Base-by-base conservation (phyloP, 2,797 vertebrate genomes). In the Phaenicophaeus curvirostris region DNA sequence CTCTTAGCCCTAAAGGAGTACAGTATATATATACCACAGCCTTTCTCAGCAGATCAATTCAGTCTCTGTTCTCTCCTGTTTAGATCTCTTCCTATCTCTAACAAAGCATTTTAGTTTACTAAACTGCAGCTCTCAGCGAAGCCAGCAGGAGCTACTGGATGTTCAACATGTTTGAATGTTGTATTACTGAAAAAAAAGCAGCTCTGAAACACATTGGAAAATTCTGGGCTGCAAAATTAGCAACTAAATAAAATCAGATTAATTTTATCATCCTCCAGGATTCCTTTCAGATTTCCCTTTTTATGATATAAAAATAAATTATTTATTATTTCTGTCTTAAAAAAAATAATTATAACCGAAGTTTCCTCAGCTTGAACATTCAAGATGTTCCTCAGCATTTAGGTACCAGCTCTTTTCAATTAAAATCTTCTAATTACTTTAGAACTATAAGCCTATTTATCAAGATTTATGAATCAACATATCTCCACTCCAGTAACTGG, bases 381-480 rank as follows among this genome's bases (percentile, higher is more conserved):
- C 81, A 82, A 72, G 18, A 85, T 46, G 42, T 44, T 87, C 82
- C 51, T 82, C 80, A 82, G 14, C 68, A 35, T 35, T 69, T 89
- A 72, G 80, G 51, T 65, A 88, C 51, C 77, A 69, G 17, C 30
- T 90, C 48, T 78, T 94, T 92, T 90, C 72, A 84, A 66, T 44
- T 53, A 74, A 46, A 44, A 61, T 59, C 63, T 91, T 89, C 69
- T 87, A 73, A 95, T 84, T 82, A 69, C 54, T 53, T 23, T 21
- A 59, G 41, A 93, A 27, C 54, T 75, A 79, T 37, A 39, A 76
- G 75, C 58, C 89, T 57, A 59, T 71, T 74, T 79, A 59, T 93
- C 54, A 96, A 87, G 82, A 96, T 94, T 91, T 93, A 95, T 87
- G 79, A 94, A 74, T 57, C 77, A 88, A 69, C 35, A 48, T 13